Percentiles rank a stretch among this genome's conserved stretches.
Conservation (phyloP, 2,113 vertebrate genomes). For the Collichthys lucidus region DNA sequence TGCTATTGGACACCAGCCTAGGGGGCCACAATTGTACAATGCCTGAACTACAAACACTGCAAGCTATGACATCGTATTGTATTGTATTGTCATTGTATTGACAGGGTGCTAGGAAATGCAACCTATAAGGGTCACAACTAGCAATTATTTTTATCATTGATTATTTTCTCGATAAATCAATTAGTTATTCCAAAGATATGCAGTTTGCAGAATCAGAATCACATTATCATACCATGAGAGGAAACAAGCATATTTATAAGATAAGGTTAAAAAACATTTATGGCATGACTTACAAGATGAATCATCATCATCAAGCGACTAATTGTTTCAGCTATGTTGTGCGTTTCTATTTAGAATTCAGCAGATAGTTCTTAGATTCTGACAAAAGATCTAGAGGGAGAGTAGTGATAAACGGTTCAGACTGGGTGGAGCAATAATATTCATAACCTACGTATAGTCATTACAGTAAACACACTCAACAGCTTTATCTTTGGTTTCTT, state of each 20-base stretch:
- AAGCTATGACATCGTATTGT: not conserved
- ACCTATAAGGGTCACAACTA: not conserved
- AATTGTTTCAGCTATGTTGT: not conserved
- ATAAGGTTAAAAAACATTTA: not conserved
- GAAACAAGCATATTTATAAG: too few relatives aligned
- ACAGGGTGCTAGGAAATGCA: not conserved
- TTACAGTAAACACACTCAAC: slow-evolving; percentile 16
- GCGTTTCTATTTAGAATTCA: not conserved
- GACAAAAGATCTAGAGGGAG: not conserved
- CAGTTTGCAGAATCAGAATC: too few relatives aligned
- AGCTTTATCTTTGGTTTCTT: slow-evolving; percentile 17
- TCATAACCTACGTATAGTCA: not conserved
- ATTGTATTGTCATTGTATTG: not conserved
- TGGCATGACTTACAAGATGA: too few relatives aligned
- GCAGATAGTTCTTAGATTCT: not conserved
- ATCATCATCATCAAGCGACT: not conserved
- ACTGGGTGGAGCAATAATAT: slow-evolving; percentile 5
- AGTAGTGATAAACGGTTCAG: not conserved
- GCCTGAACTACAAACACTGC: not conserved
- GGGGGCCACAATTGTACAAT: not conserved
- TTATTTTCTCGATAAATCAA: not conserved
- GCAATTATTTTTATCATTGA: not conserved
- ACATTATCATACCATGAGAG: too few relatives aligned
- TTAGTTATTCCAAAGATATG: too few relatives aligned
- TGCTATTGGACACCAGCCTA: not conserved